Percentiles rank a stretch among this genome's conserved stretches.
These are phyloP conservation scores for Reticulitermes speratus DNA, from an alignment of 1,140 invertebrate species.

Conservation along the genomic window DNA sequence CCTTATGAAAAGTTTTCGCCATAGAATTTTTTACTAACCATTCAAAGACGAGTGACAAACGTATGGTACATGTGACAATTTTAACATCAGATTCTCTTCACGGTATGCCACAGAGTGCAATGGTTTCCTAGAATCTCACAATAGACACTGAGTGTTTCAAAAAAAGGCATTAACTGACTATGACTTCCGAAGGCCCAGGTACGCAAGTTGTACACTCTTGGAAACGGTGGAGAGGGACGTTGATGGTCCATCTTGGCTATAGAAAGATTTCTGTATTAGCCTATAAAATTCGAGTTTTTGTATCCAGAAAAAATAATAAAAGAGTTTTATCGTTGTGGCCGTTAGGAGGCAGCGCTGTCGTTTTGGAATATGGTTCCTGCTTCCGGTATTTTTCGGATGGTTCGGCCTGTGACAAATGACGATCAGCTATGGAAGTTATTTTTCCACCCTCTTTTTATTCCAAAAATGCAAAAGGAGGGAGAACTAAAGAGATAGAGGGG, in stretches of 20 bases:
- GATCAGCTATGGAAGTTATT: conserved; percentile 23
- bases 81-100: no score
- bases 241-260: conserved; percentile 1
- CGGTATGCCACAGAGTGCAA: no score
- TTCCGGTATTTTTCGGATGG: conserved; percentile 33
- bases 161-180: no score
- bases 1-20: no score
- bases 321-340: conserved; percentile 26
- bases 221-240: background rate
- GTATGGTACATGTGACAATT: no score
- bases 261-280: conserved; percentile 31
- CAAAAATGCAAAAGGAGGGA: background rate
- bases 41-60: no score
- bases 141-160: no score
- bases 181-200: background rate
- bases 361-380: conserved; percentile 30
- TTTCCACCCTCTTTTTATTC: conserved; percentile 9
- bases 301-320: conserved; percentile 23
- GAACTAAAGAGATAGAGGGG: background rate
- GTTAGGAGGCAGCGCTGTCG: conserved; percentile 14
- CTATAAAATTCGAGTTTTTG: conserved; percentile 32
- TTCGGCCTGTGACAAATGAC: conserved; percentile 30
- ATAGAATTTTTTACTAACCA: no score
- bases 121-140: no score
- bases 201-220: background rate